Evolutionary conservation across 2,888 invertebrate species (phyloP).

Genomic region (Pammene aurita): DNA sequence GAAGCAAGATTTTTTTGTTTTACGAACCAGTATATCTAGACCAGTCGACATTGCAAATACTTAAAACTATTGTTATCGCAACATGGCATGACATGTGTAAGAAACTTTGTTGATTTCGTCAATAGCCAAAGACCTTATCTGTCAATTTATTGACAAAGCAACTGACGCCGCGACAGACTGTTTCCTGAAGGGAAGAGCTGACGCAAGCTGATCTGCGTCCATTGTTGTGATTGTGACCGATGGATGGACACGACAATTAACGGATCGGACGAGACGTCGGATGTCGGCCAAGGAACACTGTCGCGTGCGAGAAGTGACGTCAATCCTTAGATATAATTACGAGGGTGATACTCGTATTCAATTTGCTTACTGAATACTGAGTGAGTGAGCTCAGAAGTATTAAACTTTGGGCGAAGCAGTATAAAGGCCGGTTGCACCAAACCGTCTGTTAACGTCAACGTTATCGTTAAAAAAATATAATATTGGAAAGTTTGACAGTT

Average conservation of each 20-base stretch:
- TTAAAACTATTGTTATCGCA: no score
- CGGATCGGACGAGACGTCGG: constrained; percentile 48
- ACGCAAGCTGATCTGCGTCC: constrained; percentile 41
- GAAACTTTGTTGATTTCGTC: no score
- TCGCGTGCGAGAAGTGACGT: constrained; percentile 10
- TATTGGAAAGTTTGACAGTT: no score
- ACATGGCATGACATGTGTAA: constrained; percentile 2
- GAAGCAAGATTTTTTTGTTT: no score
- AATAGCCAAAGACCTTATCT: constrained; percentile 13
- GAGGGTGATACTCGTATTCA: not conserved
- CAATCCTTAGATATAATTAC: not conserved
- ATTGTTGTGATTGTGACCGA: constrained; percentile 45
- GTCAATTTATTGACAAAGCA: constrained; percentile 13
- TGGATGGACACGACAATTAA: constrained; percentile 46
- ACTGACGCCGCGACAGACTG: constrained; percentile 1
- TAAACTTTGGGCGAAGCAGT: no score
- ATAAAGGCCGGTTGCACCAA: no score
- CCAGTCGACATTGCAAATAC: not conserved
- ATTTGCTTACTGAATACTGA: no score
- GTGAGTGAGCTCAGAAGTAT: no score
- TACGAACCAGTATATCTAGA: no score
- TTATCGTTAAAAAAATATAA: no score
- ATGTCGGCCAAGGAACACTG: constrained; percentile 61
- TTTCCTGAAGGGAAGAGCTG: constrained; percentile 12
- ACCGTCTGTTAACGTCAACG: no score